phyloP scores from a whole-genome alignment of 1,140 invertebrate species.

The Pachyrhynchus sulphureomaculatus region DNA sequence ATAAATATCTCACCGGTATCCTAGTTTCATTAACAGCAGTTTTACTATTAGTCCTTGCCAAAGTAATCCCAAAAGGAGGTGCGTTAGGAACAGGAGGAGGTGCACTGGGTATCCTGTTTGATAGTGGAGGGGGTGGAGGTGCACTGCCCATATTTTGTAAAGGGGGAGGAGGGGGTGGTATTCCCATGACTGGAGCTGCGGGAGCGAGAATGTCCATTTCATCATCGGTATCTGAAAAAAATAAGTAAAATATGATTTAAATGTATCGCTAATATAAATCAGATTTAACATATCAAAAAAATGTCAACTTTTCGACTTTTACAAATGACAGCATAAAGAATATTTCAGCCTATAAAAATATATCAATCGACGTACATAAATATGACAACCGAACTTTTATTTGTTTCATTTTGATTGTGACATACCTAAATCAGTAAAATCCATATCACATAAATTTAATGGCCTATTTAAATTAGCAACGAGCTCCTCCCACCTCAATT shows the following conservation, averaged over 20 bases:
- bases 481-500: conserved; percentile 93
- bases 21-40: conserved; percentile 48
- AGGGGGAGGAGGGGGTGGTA: conserved; percentile 73
- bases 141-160: conserved; percentile 51
- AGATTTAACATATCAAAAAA: too few species aligned
- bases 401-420: too few species aligned
- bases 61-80: conserved; percentile 42
- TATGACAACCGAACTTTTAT: too few species aligned
- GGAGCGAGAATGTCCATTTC: conserved; percentile 67
- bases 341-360: too few species aligned
- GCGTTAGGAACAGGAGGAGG: conserved; percentile 52
- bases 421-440: conserved; percentile 88
- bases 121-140: conserved; percentile 52
- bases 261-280: too few species aligned
- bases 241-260: background rate
- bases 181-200: conserved; percentile 59
- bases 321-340: too few species aligned
- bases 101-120: conserved; percentile 42
- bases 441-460: conserved; percentile 89
- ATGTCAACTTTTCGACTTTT: background rate
- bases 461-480: conserved; percentile 78
- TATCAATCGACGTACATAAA: too few species aligned
- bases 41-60: conserved; percentile 50
- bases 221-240: conserved; percentile 60
- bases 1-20: conserved; percentile 51